Evolutionary conservation across 2,797 vertebrate genomes (phyloP).

Genomic region (Rhinogobio ventralis): DNA sequence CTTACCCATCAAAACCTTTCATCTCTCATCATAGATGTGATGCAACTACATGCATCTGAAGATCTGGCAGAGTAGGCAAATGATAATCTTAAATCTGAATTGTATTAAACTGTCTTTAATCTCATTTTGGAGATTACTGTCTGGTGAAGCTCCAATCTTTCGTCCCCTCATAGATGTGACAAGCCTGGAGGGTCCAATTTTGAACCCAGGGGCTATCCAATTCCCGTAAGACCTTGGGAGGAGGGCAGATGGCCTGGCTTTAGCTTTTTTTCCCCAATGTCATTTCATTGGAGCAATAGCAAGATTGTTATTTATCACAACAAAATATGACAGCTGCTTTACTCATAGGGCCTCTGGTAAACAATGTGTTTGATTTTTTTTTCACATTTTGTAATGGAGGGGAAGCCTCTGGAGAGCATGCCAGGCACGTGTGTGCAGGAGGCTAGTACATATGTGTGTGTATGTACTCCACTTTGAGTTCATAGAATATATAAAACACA

Average conservation of each 20-base stretch:
- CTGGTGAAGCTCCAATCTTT: constrained; percentile 44
- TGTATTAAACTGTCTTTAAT: constrained; percentile 40
- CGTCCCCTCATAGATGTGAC: constrained; percentile 28
- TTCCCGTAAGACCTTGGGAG: constrained; percentile 23
- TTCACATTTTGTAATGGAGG: background rate
- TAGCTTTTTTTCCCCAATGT: background rate
- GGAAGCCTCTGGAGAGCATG: background rate
- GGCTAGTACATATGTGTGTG: background rate
- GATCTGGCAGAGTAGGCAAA: constrained; percentile 35
- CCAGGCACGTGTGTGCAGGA: constrained; percentile 40
- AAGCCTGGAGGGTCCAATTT: constrained; percentile 18
- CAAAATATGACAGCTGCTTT: constrained; percentile 44
- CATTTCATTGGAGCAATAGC: constrained; percentile 26
- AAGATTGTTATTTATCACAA: constrained; percentile 40
- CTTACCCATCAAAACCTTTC: background rate
- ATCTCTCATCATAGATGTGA: constrained; percentile 15
- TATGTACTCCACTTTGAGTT: background rate
- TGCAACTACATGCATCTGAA: constrained; percentile 14
- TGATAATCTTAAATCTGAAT: constrained; percentile 45
- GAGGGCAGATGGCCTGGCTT: constrained; percentile 50
- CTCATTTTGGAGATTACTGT: constrained; percentile 51
- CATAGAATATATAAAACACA: background rate
- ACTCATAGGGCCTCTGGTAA: constrained; percentile 34
- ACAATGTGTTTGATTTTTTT: constrained; percentile 19
- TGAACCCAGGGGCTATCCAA: constrained; percentile 3